Conservation (phyloP, 2,113 vertebrate genomes). For the Oenanthe oenanthe region DNA sequence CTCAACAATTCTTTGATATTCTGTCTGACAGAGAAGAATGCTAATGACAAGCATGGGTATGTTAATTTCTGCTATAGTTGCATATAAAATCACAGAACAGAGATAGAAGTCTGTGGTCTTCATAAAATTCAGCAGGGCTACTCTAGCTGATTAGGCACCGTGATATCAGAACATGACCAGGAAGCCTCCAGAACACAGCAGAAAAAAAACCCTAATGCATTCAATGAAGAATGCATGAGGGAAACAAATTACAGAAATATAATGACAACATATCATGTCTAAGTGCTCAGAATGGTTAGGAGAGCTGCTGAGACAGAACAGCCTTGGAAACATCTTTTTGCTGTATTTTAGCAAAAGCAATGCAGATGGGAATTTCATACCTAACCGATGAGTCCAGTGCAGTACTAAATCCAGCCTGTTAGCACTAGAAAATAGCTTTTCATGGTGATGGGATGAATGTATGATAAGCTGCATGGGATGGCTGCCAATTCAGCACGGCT, state of each 20-base stretch:
- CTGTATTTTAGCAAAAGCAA: background rate
- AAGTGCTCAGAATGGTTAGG: background rate
- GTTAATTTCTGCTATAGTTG: background rate
- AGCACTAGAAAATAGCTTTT: conserved; percentile 22
- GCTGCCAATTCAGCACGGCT: background rate
- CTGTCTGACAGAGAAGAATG: background rate
- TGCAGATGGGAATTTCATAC: background rate
- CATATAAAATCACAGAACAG: background rate
- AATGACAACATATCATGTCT: background rate
- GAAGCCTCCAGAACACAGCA: background rate
- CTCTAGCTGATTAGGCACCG: background rate
- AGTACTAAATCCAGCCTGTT: background rate
- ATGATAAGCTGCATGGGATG: background rate
- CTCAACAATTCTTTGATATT: background rate
- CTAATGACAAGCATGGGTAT: background rate
- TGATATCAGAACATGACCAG: background rate
- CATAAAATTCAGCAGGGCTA: background rate
- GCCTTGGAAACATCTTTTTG: background rate
- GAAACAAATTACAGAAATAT: background rate
- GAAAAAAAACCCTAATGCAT: background rate
- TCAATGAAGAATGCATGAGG: background rate
- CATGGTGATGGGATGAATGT: background rate
- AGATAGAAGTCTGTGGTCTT: background rate
- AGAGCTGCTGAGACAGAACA: background rate
- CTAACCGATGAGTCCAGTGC: background rate